Evolutionary conservation across 2,113 vertebrate genomes (phyloP).

Genomic region (Calyptommatus sinebrachiatus): DNA sequence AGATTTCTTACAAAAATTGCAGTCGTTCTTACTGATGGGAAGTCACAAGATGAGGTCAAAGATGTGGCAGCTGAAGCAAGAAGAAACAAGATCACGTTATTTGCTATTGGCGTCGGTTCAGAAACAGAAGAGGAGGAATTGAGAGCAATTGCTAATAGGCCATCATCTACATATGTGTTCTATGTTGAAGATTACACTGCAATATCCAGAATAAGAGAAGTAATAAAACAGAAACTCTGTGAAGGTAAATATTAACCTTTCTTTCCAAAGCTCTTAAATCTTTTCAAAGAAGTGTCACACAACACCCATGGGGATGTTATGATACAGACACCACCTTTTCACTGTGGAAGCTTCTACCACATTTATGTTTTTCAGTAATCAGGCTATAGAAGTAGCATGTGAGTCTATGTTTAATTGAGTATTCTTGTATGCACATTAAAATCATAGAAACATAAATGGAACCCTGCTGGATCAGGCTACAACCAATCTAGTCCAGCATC

Average conservation of each 20-base stretch:
- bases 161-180: slow-evolving; percentile 90
- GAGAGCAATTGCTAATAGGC: slow-evolving; percentile 92
- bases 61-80: slow-evolving; percentile 88
- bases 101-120: slow-evolving; percentile 93
- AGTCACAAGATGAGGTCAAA: slow-evolving; percentile 93
- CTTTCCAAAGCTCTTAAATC: slow-evolving; percentile 4
- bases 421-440: not conserved
- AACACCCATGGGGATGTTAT: not conserved
- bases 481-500: no score
- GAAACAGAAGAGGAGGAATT: slow-evolving; percentile 88
- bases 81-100: slow-evolving; percentile 89
- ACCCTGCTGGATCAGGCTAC: no score
- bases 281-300: not conserved
- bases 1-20: slow-evolving; percentile 92
- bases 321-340: no score
- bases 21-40: slow-evolving; percentile 93
- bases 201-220: slow-evolving; percentile 93
- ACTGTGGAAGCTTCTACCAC: no score
- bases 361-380: no score
- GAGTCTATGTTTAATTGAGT: no score
- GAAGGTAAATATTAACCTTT: slow-evolving; percentile 80
- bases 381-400: no score
- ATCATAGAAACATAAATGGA: no score
- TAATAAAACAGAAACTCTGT: slow-evolving; percentile 96
- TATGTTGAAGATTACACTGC: slow-evolving; percentile 95